Evolutionary conservation across 2,888 invertebrate genomes (phyloP).

Genomic region (Euplagia quadripunctaria): DNA sequence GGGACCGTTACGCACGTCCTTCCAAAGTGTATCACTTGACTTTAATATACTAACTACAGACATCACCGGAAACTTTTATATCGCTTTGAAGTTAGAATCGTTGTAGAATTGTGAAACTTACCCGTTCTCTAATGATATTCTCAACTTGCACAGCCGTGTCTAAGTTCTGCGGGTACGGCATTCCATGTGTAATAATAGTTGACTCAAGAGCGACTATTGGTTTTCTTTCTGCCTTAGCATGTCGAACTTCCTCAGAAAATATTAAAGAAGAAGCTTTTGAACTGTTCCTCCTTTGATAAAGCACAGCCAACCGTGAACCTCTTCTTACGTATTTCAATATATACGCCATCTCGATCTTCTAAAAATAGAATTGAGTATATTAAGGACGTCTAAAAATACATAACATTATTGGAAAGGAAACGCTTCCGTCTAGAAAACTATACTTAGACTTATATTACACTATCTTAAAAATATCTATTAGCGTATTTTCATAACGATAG

Average conservation of each 20-base stretch:
- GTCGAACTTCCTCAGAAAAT: conserved; percentile 88
- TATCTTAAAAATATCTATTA: too few relatives aligned
- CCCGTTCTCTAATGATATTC: conserved; percentile 90
- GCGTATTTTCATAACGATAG: too few relatives aligned
- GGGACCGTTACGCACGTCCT: conserved; percentile 26
- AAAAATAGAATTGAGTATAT: conserved; percentile 60
- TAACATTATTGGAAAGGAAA: conserved; percentile 42
- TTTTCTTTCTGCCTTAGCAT: conserved; percentile 88
- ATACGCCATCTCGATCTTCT: conserved; percentile 68
- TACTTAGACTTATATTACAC: too few relatives aligned
- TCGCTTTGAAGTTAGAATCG: conserved; percentile 10
- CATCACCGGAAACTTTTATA: neutral
- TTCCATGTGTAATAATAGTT: conserved; percentile 99
- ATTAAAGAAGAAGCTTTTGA: conserved; percentile 61
- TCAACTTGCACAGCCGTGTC: conserved; percentile 95
- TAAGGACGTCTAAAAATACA: conserved; percentile 55
- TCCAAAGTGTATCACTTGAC: conserved; percentile 27
- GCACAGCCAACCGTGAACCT: conserved; percentile 51
- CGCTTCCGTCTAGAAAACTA: conserved; percentile 5
- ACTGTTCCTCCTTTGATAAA: conserved; percentile 58
- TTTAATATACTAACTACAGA: conserved; percentile 10
- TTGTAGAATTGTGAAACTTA: conserved; percentile 65
- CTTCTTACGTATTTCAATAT: conserved; percentile 62
- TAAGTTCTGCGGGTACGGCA: conserved; percentile 97
- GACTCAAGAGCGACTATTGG: conserved; percentile 98